Conservation (phyloP, 2,797 vertebrate genomes). For the Betta splendens region DNA sequence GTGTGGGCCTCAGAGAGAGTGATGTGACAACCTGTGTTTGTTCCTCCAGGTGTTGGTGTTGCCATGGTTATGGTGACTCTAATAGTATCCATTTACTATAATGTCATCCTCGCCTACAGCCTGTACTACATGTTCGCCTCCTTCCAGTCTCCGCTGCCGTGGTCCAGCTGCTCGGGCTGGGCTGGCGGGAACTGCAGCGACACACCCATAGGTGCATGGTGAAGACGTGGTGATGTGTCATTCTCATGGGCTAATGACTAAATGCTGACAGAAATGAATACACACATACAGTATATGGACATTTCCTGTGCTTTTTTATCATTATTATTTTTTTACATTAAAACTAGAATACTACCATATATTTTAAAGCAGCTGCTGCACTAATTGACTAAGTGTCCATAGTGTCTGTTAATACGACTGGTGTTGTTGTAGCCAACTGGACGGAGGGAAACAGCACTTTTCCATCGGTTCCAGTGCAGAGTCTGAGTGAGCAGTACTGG, state of each 20-base stretch:
- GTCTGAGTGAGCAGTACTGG: slow-evolving; percentile 94
- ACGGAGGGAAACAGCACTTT: slow-evolving; percentile 82
- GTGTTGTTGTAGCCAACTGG: slow-evolving; percentile 70
- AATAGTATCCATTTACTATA: slow-evolving; percentile 90
- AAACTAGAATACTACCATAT: background rate
- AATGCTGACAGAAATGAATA: too few species aligned
- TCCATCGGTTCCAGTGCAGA: slow-evolving; percentile 74
- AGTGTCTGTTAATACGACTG: slow-evolving; percentile 79
- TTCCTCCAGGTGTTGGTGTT: slow-evolving; percentile 87
- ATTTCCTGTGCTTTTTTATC: background rate
- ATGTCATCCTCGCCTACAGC: slow-evolving; percentile 92
- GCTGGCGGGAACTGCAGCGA: slow-evolving; percentile 83
- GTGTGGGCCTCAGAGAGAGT: background rate
- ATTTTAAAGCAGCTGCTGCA: background rate
- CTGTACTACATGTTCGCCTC: slow-evolving; percentile 96
- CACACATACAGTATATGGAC: too few species aligned
- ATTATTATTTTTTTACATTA: too few species aligned
- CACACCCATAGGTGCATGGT: slow-evolving; percentile 73
- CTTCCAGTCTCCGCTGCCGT: slow-evolving; percentile 90
- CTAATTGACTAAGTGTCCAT: too few species aligned
- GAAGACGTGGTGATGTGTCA: background rate
- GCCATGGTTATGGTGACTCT: slow-evolving; percentile 88
- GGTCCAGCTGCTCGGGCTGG: slow-evolving; percentile 84
- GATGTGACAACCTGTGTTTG: background rate
- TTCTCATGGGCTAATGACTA: too few species aligned